Conservation (phyloP, 2,797 vertebrate species). For the Darevskia nairensis region DNA sequence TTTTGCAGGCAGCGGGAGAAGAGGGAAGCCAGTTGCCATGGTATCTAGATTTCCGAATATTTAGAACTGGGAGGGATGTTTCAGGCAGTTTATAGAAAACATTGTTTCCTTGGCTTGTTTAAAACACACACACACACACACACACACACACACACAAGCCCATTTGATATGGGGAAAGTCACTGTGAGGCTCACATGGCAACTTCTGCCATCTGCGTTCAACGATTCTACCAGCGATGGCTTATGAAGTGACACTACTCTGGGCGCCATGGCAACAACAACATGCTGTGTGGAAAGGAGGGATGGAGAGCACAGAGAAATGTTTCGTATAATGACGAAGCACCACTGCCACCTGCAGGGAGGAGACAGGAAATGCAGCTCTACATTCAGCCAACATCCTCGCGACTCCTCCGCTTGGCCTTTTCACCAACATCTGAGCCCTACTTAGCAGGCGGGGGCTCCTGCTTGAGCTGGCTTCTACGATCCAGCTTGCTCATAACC, state of each 20-base stretch:
- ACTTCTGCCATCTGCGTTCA: conserved; percentile 17
- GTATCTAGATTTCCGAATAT: conserved; percentile 12
- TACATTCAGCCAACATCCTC: conserved; percentile 16
- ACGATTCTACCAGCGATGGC: conserved; percentile 12
- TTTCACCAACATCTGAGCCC: conserved; percentile 58
- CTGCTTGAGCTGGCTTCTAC: conserved; percentile 76
- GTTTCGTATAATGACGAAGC: conserved; percentile 58
- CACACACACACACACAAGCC: not conserved
- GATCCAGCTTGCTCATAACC: conserved; percentile 99
- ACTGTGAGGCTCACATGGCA: accelerated
- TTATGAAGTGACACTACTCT: conserved; percentile 47
- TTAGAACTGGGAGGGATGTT: not conserved
- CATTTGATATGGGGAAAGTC: not conserved
- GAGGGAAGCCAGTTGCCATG: conserved; percentile 31
- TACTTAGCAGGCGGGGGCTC: conserved; percentile 73
- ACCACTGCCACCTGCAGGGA: conserved; percentile 74
- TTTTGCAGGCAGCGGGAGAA: not conserved
- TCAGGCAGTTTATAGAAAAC: not conserved
- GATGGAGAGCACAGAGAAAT: conserved; percentile 17
- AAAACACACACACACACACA: too few relatives aligned
- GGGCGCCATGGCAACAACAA: conserved; percentile 58
- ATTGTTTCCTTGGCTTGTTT: not conserved
- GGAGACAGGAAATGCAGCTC: conserved; percentile 54
- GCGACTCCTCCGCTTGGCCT: conserved; percentile 22
- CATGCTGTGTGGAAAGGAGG: conserved; percentile 5